Percentiles rank a stretch among this genome's conserved stretches.
Evolutionary conservation across 2,888 invertebrate genomes (phyloP).

Genomic region (Euproctis similis): DNA sequence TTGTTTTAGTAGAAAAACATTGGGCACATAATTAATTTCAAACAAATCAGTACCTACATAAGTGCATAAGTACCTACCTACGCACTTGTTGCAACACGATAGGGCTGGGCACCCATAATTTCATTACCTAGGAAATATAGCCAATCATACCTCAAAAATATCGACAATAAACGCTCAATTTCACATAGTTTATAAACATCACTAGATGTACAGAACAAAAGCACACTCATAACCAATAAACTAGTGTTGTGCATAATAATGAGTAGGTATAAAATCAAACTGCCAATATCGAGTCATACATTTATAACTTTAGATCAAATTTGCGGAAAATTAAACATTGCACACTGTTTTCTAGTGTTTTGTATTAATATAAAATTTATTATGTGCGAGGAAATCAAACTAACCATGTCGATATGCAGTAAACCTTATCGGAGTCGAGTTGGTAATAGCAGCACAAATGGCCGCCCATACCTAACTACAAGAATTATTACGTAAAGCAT

Average conservation of each 20-base stretch:
- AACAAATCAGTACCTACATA: too few species aligned
- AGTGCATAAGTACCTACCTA: too few species aligned
- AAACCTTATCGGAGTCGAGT: conserved; percentile 61
- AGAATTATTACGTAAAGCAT: conserved; percentile 57
- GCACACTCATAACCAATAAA: conserved; percentile 14
- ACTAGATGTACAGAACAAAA: conserved; percentile 21
- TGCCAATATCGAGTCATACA: conserved; percentile 23
- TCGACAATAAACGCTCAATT: conserved; percentile 32
- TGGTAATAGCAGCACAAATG: conserved; percentile 64
- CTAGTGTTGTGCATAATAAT: conserved; percentile 26
- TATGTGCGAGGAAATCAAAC: conserved; percentile 65
- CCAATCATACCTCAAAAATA: conserved; percentile 25
- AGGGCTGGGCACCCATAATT: too few species aligned
- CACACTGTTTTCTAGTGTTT: conserved; percentile 49
- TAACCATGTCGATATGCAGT: conserved; percentile 67
- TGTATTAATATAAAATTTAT: conserved; percentile 69
- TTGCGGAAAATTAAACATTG: conserved; percentile 73
- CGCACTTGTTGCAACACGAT: too few species aligned
- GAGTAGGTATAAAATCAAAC: conserved; percentile 16
- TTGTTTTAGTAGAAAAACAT: too few species aligned
- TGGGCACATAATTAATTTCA: too few species aligned
- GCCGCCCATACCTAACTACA: conserved; percentile 47
- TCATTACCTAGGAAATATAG: conserved; percentile 36
- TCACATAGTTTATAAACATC: conserved; percentile 34
- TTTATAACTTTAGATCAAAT: conserved; percentile 65